Conservation (phyloP, 1,140 invertebrate genomes). For the Platorchestia sp. region DNA sequence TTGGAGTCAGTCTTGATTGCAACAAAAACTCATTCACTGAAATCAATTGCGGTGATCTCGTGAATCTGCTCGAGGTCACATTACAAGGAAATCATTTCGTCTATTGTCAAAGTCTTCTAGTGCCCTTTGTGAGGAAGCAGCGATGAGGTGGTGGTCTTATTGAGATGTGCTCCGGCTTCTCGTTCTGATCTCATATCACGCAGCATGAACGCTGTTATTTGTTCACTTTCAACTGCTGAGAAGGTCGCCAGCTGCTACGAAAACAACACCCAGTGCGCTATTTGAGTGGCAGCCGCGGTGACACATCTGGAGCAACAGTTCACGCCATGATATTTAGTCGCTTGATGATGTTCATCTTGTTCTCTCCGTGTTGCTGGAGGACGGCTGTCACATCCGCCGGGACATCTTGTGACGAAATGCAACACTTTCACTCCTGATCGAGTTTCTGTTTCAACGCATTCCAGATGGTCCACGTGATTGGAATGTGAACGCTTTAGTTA, state of each 20-base stretch:
- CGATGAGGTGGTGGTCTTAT: not conserved
- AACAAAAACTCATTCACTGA: constrained; percentile 15
- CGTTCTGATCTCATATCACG: not conserved
- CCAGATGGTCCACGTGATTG: not conserved
- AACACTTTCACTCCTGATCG: not conserved
- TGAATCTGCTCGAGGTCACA: not conserved
- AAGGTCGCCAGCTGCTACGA: not conserved
- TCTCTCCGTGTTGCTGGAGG: not conserved
- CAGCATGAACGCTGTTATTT: constrained; percentile 21
- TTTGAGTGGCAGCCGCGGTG: not conserved
- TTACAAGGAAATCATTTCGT: constrained; percentile 30
- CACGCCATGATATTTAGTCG: not conserved
- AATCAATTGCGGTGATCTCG: constrained; percentile 8
- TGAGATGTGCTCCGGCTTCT: not conserved
- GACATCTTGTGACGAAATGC: not conserved
- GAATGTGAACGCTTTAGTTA: too few relatives aligned
- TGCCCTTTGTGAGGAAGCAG: not conserved
- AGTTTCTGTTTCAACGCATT: not conserved
- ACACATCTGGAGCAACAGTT: not conserved
- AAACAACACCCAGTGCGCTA: not conserved
- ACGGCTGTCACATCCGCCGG: not conserved
- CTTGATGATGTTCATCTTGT: not conserved
- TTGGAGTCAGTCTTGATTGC: not conserved
- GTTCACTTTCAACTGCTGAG: constrained; percentile 20
- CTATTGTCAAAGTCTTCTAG: not conserved